Base-by-base conservation (phyloP, 2,113 vertebrate species). In the Sinocyclocheilus maitianheensis region DNA sequence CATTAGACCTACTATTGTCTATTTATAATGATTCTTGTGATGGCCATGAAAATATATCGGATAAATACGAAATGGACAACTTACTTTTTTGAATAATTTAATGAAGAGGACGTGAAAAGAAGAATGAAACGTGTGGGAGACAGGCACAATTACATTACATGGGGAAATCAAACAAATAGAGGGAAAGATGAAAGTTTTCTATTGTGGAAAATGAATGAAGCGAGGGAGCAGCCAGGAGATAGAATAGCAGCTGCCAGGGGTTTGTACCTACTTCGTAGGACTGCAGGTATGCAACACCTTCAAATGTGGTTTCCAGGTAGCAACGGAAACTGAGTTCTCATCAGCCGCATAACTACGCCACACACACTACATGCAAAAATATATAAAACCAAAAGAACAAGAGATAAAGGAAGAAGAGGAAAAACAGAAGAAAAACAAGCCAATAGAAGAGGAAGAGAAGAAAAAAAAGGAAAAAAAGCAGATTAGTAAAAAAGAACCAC, bases 211-310 rank as follows among this genome's bases (percentile, higher is more conserved):
- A 30, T 40, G 0, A 91, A 77, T 89, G 87, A 63, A 87, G 79
- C 2, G 90, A 88, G 87, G 83, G 89, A 84, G 93, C 88, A 91
- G 79, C 46, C 62, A 92, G n/a, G 78, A 26, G 34, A 46, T 46
- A 3, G 8, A 43, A 43, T 43, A 43, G 43, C 43, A 43, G 93
- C 95, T 93, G 95, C 95, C 93, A 93, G 90, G 93, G 91, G 62
- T 6, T 94, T 96, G 94, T 96, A 99, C 98, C 96, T 99, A 99
- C 98, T 99, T 99, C 95, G 96, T 97, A 90, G 97, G 97, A 93
- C 98, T 99, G 97, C 98, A 99, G 97, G 97, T 98, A 95, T 99
- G 98, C 96, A 99, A 96, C 94, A 97, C 97, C 96, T 98, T 99
- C 97, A 99, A 95, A 96, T 99, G 97, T 91, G 98, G 97, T 96